These are phyloP conservation scores for Eciton burchellii DNA, from an alignment of 1,140 invertebrate genomes.

Conservation along the genomic window DNA sequence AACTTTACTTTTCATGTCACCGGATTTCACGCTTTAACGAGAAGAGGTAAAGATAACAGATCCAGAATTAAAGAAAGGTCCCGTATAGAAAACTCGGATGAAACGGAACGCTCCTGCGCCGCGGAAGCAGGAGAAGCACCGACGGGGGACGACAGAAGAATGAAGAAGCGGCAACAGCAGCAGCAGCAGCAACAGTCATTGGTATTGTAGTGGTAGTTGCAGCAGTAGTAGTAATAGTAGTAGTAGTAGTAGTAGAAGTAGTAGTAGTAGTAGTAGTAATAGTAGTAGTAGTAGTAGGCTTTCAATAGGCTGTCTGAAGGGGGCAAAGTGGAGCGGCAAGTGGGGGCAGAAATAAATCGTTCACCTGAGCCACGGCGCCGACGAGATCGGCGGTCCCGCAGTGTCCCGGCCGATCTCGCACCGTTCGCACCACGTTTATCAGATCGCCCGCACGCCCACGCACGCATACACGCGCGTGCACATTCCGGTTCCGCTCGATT, in stretches of 20 bases:
- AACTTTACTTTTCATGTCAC: background rate
- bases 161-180: conserved; percentile 10
- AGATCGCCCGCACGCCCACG: conserved; percentile 27
- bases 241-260: background rate
- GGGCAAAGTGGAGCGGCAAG: conserved; percentile 64
- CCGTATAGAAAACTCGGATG: background rate
- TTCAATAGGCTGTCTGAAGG: conserved; percentile 23
- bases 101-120: background rate
- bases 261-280: conserved; percentile 13
- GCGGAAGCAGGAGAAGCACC: conserved; percentile 51
- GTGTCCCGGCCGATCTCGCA: conserved; percentile 78
- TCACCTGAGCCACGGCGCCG: conserved; percentile 78
- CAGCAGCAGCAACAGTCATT: too few species aligned
- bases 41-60: background rate
- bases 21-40: background rate
- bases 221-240: conserved; percentile 11
- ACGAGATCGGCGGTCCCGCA: conserved; percentile 63
- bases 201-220: too few species aligned
- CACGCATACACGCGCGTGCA: background rate
- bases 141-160: conserved; percentile 50
- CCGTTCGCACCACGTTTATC: conserved; percentile 72
- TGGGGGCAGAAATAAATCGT: conserved; percentile 84
- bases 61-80: background rate
- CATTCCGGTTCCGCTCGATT: conserved; percentile 23
- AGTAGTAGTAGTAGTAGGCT: conserved; percentile 20